Percentiles rank a stretch among this genome's conserved stretches.
Evolutionary conservation across 1,140 invertebrate genomes (phyloP).

Genomic region (Orchestia grillus): DNA sequence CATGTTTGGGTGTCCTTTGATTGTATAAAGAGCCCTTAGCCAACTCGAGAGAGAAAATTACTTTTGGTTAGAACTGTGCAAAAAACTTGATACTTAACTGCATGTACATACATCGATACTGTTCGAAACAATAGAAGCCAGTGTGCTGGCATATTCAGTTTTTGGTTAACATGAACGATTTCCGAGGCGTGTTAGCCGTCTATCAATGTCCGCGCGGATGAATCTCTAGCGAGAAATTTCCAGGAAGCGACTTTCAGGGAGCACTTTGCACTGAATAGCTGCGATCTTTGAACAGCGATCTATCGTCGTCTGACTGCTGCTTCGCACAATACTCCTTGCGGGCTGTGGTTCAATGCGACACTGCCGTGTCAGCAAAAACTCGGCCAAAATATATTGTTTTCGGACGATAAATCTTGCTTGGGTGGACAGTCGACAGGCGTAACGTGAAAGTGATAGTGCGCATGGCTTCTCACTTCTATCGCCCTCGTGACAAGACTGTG

Average conservation of each 20-base stretch:
- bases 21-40: no score
- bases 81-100: no score
- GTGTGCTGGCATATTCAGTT: neutral
- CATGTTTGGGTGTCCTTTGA: no score
- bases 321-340: neutral
- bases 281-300: slow-evolving; percentile 1
- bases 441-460: slow-evolving; percentile 23
- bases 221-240: neutral
- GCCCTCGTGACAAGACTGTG: neutral
- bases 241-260: neutral
- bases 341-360: neutral
- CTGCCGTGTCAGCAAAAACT: slow-evolving; percentile 35
- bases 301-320: slow-evolving; percentile 35
- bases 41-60: no score
- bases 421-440: slow-evolving; percentile 28
- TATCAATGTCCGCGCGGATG: neutral
- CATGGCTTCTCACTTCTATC: neutral
- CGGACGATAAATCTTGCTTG: slow-evolving; percentile 21
- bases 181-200: neutral
- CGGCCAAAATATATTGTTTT: slow-evolving; percentile 43
- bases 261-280: neutral
- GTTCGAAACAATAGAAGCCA: neutral
- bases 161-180: neutral
- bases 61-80: no score
- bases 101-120: neutral